Base-by-base conservation (phyloP, 1,140 invertebrate species). In the Cherax quadricarinatus region DNA sequence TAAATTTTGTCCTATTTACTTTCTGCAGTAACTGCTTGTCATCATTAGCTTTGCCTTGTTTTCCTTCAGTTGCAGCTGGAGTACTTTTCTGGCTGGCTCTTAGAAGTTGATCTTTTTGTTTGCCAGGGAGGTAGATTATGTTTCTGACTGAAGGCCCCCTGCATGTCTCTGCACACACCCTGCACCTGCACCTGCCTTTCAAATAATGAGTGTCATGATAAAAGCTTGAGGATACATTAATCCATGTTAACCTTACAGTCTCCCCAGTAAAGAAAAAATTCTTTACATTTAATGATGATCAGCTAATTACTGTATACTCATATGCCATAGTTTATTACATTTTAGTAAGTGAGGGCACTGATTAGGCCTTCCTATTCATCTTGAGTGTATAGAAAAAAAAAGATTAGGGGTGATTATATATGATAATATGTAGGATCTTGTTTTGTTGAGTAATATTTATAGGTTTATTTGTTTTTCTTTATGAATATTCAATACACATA, bases 401-500 rank as follows among this genome's bases (percentile, higher is more conserved):
- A 41, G 0, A 14, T 48, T 48, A 48, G 14, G 10, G 30, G 30
- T 4, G 49, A 24, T 53, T 18, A 83, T 83, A 83, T 53, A 9
- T 30, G 14, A n/a, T 83, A n/a, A 57, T 84, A n/a, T 30, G 10
- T 18, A 18, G 10, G 14, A 57, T 62, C 14, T 57, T 18, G 24
- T 48, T 57, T 48, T 49, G 48, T 48, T 24, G n/a, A 7, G 60
- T 3, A 62, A 66, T 85, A 62, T 60, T 21, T 66, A 85, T 57
- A 82, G 21, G 41, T 82, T 24, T 82, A 82, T 48, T 49, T 82
- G 49, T 82, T 49, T 82, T 49, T 51, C 9, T 82, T 30, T 82
- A 82, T 82, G 41, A 24, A 82, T 82, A 62, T 85, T 57, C 53
- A 57, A 14, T 57, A 14, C 53, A 14, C 53, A 85, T 66, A 85